Evolutionary conservation across 2,797 vertebrate genomes (phyloP), one percentile per base, ranked within the genome.

Genomic region (Siniperca undulata): DNA sequence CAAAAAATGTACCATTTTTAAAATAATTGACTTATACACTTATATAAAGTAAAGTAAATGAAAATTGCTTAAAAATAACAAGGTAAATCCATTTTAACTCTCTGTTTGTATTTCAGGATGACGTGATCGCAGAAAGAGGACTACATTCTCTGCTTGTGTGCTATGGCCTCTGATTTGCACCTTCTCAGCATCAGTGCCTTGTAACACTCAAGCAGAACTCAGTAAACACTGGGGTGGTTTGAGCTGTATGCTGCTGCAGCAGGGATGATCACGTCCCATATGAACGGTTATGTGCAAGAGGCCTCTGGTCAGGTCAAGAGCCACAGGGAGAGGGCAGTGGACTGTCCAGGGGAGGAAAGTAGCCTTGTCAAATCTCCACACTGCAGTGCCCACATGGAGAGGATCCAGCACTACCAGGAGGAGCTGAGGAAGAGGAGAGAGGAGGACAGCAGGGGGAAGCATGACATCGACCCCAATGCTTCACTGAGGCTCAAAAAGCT

Each of bases 401-500:
- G 97, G 16, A 97, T 98, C 89, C 97, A 97, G 38, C 96, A 97
- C 85, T 97, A 97, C 19, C 97, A 98, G 90, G 97, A 99, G 46
- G 97, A 98, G 86, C 96, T 98, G 81, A 96, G 96, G 79, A 97
- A 96, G 84, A 96, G 95, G 69, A 94, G 97, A 59, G 97, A 98
- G 61, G 98, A 97, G 64, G 98, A 97, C 48, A 93, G 94, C 76
- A 86, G 87, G 64, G 96, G 94, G 80, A 98, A 95, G 81, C 97
- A 97, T 70, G 97, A 97, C 74, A 95, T 97, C 70, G 96, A 98
- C 87, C 96, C 97, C 78, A 97, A 96, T 77, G 96, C 97, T 85
- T 99, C 97, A 4, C 96, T 97, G 81, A 96, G 97, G 83, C 97
- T 98, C 86, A 98, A 97, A 93, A 98, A 97, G 86, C 93, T 98